phyloP scores from a whole-genome alignment of 2,888 invertebrate species.

The Epsilonema sp. region DNA sequence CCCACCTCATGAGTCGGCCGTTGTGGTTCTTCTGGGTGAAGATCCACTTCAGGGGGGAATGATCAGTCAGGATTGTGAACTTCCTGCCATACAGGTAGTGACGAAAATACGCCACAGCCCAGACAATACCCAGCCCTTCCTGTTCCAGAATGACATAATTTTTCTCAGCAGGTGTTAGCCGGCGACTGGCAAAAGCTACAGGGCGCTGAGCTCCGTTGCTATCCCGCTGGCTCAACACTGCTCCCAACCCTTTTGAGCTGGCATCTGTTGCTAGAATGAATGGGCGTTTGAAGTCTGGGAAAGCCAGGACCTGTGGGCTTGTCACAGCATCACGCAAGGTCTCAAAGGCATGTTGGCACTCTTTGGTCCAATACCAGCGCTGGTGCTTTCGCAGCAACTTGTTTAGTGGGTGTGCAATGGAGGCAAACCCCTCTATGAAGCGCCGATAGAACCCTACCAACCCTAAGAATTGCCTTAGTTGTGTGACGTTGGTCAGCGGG shows the following conservation, averaged over 20 bases:
- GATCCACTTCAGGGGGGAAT: slow-evolving; percentile 35
- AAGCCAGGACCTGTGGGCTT: slow-evolving; percentile 9
- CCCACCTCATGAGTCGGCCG: slow-evolving; percentile 34
- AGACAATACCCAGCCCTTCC: slow-evolving; percentile 29
- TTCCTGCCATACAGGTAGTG: slow-evolving; percentile 29
- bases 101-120: slow-evolving; percentile 29
- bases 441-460: slow-evolving; percentile 10
- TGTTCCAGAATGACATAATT: slow-evolving; percentile 32
- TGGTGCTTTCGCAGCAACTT: neutral
- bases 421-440: slow-evolving; percentile 7
- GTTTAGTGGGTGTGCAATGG: slow-evolving; percentile 7
- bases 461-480: slow-evolving; percentile 11
- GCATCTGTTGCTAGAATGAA: slow-evolving; percentile 20
- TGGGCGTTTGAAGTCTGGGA: slow-evolving; percentile 14
- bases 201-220: slow-evolving; percentile 13
- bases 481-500: slow-evolving; percentile 8
- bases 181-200: slow-evolving; percentile 15
- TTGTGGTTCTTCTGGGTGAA: slow-evolving; percentile 28
- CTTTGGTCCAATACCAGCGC: slow-evolving; percentile 4
- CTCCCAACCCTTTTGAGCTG: slow-evolving; percentile 15
- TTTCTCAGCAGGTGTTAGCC: slow-evolving; percentile 20
- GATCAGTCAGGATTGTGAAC: slow-evolving; percentile 32
- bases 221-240: slow-evolving; percentile 17
- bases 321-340: neutral
- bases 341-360: slow-evolving; percentile 4